Evolutionary conservation across 1,140 invertebrate genomes (phyloP), one percentile per base, ranked within the genome.

Genomic region (Bombus sylvicola): DNA sequence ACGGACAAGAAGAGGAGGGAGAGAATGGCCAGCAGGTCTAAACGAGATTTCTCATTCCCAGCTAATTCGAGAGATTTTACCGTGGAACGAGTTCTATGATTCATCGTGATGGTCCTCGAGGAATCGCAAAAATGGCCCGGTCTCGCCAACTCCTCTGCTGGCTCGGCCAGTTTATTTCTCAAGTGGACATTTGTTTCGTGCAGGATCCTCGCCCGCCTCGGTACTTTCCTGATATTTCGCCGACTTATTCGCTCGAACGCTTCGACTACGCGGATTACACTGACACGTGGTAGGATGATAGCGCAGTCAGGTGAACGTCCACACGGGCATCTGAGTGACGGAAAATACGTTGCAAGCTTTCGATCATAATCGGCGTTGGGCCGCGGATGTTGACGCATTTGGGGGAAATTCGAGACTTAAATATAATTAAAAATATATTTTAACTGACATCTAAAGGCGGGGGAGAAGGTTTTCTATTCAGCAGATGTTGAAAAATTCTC

Each of bases 41-140:
- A 71, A 89, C 79, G 88, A 84, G 88, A 87, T 90, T 84, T 84
- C 85, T 75, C 66, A 69, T 87, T 89, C n/a, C 59, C 62, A 34
- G 28, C 73, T 89, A 90, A 90, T 90, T 87, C 72, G 66, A 43
- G 34, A 69, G 73, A 89, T 86, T 73, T 77, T 84, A 28, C 37
- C 39, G 62, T 80, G 66, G 78, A 90, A 90, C 62, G 73, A 89
- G 80, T 81, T 72, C 77, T 66, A 83, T 87, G 72, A 89, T 89
- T 78, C 78, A 83, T 78, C 59, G 57, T 31, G 43, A 31, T 39
- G 39, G 37, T 79, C 57, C 39, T 53, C 31, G 28, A 73, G 69
- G 28, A 62, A 43, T 81, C 57, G 28, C 53, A 39, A 76, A 77
- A 68, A 83, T 83, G 43, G 34, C 15, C 68, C 13, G 47, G 25